Evolutionary conservation across 2,113 vertebrate species (phyloP).

Genomic region (Caranx melampygus): DNA sequence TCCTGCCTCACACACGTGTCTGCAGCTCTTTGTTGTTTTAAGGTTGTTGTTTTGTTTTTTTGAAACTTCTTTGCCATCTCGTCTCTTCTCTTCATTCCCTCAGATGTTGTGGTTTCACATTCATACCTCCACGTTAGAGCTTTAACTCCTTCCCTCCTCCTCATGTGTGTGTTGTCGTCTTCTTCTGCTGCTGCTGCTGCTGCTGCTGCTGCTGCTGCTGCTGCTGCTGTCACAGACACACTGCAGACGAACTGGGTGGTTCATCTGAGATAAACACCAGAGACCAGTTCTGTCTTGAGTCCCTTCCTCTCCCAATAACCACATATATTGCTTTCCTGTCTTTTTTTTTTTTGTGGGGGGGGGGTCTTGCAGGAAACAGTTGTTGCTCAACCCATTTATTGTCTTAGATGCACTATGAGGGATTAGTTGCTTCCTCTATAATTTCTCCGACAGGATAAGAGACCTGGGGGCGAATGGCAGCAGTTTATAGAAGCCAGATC

Average conservation of each 20-base stretch:
- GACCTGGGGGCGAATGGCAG: neutral
- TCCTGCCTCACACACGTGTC: neutral
- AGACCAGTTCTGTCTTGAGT: slow-evolving; percentile 34
- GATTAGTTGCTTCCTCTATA: slow-evolving; percentile 57
- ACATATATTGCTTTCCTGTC: slow-evolving; percentile 34
- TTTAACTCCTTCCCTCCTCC: slow-evolving; percentile 6
- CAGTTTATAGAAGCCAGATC: slow-evolving; percentile 40
- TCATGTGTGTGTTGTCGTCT: too few relatives aligned
- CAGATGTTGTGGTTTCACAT: neutral
- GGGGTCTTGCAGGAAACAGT: slow-evolving; percentile 43
- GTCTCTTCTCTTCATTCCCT: neutral
- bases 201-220: too few relatives aligned
- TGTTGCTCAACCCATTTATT: slow-evolving; percentile 31
- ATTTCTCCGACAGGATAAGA: slow-evolving; percentile 47
- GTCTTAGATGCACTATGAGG: slow-evolving; percentile 30
- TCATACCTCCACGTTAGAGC: slow-evolving; percentile 14
- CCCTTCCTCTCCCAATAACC: slow-evolving; percentile 45
- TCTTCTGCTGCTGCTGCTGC: slow-evolving; percentile 12
- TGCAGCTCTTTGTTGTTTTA: neutral
- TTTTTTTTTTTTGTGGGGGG: neutral
- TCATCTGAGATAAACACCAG: slow-evolving; percentile 56
- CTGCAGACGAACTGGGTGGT: slow-evolving; percentile 58
- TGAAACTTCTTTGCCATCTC: neutral
- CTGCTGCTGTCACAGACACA: slow-evolving; percentile 28
- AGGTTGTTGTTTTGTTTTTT: too few relatives aligned